phyloP scores from a whole-genome alignment of 2,888 invertebrate species.

The Limulus polyphemus region DNA sequence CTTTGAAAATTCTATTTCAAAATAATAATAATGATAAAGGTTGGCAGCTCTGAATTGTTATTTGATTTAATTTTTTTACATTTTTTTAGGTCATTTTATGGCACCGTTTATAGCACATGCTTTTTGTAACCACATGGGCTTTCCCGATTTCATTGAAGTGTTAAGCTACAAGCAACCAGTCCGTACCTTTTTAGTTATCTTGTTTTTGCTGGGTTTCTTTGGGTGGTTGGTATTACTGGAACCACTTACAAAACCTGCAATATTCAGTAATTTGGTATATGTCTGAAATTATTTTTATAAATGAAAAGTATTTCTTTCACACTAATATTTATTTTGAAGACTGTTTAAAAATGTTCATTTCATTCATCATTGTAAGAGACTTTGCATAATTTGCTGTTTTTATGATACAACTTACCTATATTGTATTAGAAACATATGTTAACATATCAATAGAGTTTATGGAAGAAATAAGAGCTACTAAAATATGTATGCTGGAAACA shows the following conservation, averaged over 20 bases:
- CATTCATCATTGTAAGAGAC: too few relatives aligned
- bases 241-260: constrained; percentile 57
- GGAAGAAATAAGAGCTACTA: too few relatives aligned
- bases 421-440: too few relatives aligned
- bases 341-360: too few relatives aligned
- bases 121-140: constrained; percentile 94
- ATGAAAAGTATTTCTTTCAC: too few relatives aligned
- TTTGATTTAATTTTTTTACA: constrained; percentile 9
- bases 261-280: constrained; percentile 38
- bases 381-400: too few relatives aligned
- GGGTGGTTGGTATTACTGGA: constrained; percentile 62
- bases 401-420: too few relatives aligned
- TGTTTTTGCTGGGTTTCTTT: constrained; percentile 61
- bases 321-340: too few relatives aligned
- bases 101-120: constrained; percentile 81
- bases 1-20: too few relatives aligned
- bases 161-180: constrained; percentile 47
- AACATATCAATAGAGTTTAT: too few relatives aligned
- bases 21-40: neutral
- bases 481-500: too few relatives aligned
- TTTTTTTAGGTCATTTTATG: constrained; percentile 59
- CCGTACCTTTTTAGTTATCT: constrained; percentile 48
- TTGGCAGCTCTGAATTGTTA: constrained; percentile 2
- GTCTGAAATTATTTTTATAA: too few relatives aligned
- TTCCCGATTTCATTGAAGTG: constrained; percentile 54